Conservation (phyloP, 2,888 invertebrate genomes). For the Cephus sareptanus region DNA sequence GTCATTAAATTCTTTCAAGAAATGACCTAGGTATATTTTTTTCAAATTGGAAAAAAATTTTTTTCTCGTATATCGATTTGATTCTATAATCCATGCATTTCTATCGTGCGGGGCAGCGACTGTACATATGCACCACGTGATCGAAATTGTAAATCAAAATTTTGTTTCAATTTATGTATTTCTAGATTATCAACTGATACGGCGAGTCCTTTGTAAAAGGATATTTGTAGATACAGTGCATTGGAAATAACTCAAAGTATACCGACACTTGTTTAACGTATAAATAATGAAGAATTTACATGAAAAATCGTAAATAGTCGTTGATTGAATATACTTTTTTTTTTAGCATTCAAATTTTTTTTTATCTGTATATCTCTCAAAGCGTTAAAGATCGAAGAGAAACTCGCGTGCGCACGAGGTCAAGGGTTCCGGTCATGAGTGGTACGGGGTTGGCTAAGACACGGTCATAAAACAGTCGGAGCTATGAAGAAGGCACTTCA, state of each 20-base stretch:
- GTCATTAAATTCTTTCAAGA: no score
- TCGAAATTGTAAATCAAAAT: not conserved
- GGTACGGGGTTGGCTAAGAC: not conserved
- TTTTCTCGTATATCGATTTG: no score
- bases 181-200: not conserved
- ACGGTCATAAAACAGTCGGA: not conserved
- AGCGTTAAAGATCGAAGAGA: not conserved
- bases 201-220: not conserved
- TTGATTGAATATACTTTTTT: not conserved
- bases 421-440: not conserved
- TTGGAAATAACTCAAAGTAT: not conserved
- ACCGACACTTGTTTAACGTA: not conserved
- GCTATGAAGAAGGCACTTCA: not conserved
- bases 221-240: not conserved
- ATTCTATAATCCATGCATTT: no score
- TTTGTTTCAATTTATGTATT: not conserved
- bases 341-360: not conserved
- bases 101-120: no score
- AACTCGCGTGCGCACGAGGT: not conserved
- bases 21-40: no score
- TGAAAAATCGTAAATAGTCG: not conserved
- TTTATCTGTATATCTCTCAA: not conserved
- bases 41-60: no score
- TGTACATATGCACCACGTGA: no score
- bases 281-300: not conserved